These are phyloP conservation scores for Corythaixoides concolor DNA, from an alignment of 2,113 vertebrate species.

Conservation along the genomic window DNA sequence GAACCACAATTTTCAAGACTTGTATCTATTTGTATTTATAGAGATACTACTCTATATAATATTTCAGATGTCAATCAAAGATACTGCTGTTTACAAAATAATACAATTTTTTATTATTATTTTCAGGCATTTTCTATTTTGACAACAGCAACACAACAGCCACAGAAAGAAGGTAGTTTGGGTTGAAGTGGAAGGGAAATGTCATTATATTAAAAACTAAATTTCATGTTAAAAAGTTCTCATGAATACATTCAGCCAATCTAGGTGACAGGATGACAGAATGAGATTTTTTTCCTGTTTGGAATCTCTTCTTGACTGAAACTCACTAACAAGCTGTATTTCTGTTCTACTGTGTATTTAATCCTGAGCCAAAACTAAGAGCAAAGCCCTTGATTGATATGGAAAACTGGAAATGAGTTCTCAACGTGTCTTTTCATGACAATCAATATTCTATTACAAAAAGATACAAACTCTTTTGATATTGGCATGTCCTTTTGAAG, in stretches of 20 bases:
- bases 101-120: neutral
- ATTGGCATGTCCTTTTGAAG: neutral
- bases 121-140: neutral
- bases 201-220: neutral
- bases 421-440: neutral
- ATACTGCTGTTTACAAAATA: neutral
- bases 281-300: neutral
- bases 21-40: neutral
- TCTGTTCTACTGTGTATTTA: neutral
- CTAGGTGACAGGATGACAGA: neutral
- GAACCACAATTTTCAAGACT: neutral
- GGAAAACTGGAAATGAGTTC: neutral
- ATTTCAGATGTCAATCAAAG: neutral
- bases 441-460: neutral
- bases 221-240: neutral
- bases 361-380: neutral
- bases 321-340: neutral
- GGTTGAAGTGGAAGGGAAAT: neutral
- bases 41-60: neutral
- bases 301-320: neutral
- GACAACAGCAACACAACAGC: neutral
- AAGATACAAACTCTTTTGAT: neutral
- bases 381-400: neutral
- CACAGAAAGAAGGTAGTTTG: neutral
- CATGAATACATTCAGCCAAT: neutral